These are phyloP conservation scores for Basileuterus tristriatus DNA, from an alignment of 2,797 vertebrate genomes.

Conservation along the genomic window DNA sequence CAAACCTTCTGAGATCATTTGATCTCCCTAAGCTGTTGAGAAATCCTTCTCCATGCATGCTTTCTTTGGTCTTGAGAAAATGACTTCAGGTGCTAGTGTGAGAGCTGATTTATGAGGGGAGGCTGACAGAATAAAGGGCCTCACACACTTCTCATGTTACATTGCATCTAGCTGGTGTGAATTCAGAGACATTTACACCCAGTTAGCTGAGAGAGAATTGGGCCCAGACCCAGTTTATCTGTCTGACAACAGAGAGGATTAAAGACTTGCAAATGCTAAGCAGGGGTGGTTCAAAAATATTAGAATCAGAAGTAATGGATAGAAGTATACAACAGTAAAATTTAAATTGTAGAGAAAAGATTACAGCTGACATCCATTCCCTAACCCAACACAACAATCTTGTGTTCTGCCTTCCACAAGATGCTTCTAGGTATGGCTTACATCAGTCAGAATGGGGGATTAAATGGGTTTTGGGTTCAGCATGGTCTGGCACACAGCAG, in stretches of 20 bases:
- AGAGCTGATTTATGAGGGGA: slow-evolving; percentile 44
- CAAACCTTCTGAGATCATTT: not conserved
- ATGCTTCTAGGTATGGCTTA: slow-evolving; percentile 13
- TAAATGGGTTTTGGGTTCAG: not conserved
- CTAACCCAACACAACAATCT: not conserved
- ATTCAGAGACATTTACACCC: not conserved
- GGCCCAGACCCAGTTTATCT: slow-evolving; percentile 8
- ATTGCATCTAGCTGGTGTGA: slow-evolving; percentile 37
- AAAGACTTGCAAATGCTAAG: slow-evolving; percentile 23
- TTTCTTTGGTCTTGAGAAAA: slow-evolving; percentile 50
- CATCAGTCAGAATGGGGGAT: slow-evolving; percentile 10
- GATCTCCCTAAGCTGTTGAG: not conserved
- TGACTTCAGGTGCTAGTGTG: slow-evolving; percentile 45
- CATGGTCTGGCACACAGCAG: not conserved
- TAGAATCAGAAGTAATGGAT: slow-evolving; percentile 16
- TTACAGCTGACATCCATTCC: not conserved
- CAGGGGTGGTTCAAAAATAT: slow-evolving; percentile 16
- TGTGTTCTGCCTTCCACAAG: not conserved
- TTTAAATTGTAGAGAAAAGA: not conserved
- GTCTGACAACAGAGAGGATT: slow-evolving; percentile 29
- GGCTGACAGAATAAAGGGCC: slow-evolving; percentile 28
- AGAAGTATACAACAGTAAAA: slow-evolving; percentile 7
- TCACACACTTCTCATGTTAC: slow-evolving; percentile 49
- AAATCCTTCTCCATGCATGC: slow-evolving; percentile 1
- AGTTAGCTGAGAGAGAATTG: not conserved